Conservation (phyloP, 1,140 invertebrate species). For the Sogatella furcifera region DNA sequence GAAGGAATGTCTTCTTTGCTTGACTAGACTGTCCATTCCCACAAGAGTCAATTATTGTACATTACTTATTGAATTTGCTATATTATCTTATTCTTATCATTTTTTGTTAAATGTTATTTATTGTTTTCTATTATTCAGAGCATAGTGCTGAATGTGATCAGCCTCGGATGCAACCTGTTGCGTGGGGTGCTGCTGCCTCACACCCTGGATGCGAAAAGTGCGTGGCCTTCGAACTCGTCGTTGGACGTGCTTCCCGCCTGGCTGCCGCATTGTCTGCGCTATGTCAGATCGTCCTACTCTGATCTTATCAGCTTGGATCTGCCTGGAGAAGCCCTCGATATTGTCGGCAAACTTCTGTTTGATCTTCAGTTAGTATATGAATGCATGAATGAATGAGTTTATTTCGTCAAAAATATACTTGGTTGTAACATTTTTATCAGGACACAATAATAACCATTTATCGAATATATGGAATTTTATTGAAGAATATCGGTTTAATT, state of each 20-base stretch:
- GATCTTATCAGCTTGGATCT: constrained; percentile 63
- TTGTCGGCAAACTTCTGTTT: constrained; percentile 73
- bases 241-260: constrained; percentile 44
- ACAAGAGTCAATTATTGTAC: no score
- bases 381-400: no score
- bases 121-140: constrained; percentile 6
- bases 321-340: constrained; percentile 66
- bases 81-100: no score
- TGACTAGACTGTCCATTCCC: no score
- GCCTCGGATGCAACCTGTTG: constrained; percentile 51
- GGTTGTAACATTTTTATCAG: no score
- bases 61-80: no score
- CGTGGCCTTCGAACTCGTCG: constrained; percentile 28
- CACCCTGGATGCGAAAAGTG: constrained; percentile 35
- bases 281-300: constrained; percentile 54
- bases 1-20: no score
- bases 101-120: no score
- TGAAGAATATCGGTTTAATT: no score
- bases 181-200: constrained; percentile 51
- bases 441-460: no score
- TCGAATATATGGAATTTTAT: no score
- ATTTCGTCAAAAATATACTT: no score
- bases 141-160: constrained; percentile 47
- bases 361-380: constrained; percentile 49
- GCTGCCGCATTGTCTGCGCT: constrained; percentile 67